Base-by-base conservation (phyloP, 2,888 invertebrate species). In the Clusia tigrina region DNA sequence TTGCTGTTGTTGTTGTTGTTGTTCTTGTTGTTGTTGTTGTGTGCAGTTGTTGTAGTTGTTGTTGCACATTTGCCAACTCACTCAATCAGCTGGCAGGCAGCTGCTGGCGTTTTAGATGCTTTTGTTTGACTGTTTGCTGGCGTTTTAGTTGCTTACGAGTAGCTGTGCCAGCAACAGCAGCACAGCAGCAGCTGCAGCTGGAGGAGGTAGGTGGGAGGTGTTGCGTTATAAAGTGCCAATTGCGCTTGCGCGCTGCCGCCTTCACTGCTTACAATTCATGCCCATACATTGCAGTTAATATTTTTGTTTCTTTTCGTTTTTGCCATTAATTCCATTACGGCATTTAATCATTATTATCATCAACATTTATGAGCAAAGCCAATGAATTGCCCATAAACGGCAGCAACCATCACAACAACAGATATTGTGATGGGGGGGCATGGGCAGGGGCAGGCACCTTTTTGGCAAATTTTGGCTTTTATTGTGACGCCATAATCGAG, bases 71-170 rank as follows among this genome's bases (percentile, higher is more conserved):
- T 48, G 48, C 48, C 48, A 48, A 48, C 48, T 48, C 48, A 48
- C 48, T 48, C 22, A 22, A 48, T 48, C 48, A 48, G 48, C 48
- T 48, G 48, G 48, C 42, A 32, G 12, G 42, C 48, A 3, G 67
- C 71, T 64, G 60, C 66, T 68, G 68, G 52, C 64, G 64, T 60
- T 65, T 53, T 63, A 65, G 68, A 71, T 65, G 70, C 66, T 69
- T n/a, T 73, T 72, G 67, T 75, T 76, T 74, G 77, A 66, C 67
- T 74, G 72, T 66, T 66, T 18, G 32, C 20, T 48, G 48, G 42
- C 42, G 10, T 32, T 32, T 32, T 6, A 32, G 32, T 32, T 6
- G 12, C 6, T 32, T 32, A 9, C 12, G 12, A 32, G 32, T 42
- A 17, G 42, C 42, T 3, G 42, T 10, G 32, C 32, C 32, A 32